Conservation (phyloP, 2,888 invertebrate genomes). For the Petrophora chlorosata region DNA sequence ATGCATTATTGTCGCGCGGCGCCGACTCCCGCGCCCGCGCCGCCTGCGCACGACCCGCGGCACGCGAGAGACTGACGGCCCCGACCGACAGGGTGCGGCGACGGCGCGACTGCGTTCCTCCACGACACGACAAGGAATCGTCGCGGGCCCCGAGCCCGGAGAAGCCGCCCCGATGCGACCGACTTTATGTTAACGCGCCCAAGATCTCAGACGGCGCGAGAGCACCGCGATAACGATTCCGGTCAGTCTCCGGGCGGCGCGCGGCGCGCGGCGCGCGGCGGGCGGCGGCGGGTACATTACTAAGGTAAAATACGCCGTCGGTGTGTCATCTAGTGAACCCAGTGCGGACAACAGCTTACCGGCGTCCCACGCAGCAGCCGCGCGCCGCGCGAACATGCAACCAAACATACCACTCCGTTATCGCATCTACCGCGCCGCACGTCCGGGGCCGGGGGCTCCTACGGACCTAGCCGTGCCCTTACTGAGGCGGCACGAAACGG, state of each 20-base stretch:
- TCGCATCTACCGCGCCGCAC: constrained; percentile 39
- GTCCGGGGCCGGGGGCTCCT: too few relatives aligned
- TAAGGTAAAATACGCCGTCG: constrained; percentile 76
- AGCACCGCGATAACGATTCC: too few relatives aligned
- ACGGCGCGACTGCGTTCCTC: neutral
- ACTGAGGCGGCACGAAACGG: too few relatives aligned
- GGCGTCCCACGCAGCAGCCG: constrained; percentile 52
- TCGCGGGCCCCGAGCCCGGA: too few relatives aligned
- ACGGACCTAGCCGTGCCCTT: too few relatives aligned
- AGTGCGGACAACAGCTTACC: constrained; percentile 61
- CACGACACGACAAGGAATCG: too few relatives aligned
- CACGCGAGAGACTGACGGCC: neutral
- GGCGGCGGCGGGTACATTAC: constrained; percentile 58
- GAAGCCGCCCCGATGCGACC: too few relatives aligned
- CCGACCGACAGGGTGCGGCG: constrained; percentile 25
- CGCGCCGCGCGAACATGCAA: constrained; percentile 67
- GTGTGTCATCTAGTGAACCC: constrained; percentile 44
- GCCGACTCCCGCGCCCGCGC: constrained; percentile 23
- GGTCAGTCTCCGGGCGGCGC: too few relatives aligned
- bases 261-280: constrained; percentile 16
- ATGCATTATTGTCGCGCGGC: constrained; percentile 70
- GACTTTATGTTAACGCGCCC: too few relatives aligned
- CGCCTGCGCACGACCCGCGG: constrained; percentile 11
- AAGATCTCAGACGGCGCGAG: too few relatives aligned
- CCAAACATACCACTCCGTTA: constrained; percentile 65